Evolutionary conservation across 2,113 vertebrate genomes (phyloP).

Genomic region (Garra rufa): DNA sequence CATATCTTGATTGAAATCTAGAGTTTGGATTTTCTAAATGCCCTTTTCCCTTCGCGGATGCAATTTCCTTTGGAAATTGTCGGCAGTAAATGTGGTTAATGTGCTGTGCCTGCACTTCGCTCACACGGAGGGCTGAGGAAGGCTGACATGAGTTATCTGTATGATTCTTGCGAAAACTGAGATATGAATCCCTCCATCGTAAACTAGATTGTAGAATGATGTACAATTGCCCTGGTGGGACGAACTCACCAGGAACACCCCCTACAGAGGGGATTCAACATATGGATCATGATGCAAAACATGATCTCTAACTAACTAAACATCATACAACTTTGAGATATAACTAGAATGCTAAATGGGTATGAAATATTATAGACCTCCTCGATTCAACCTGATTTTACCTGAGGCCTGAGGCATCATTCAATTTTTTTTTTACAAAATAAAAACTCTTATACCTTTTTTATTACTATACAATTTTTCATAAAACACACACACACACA

Average conservation of each 20-base stretch:
- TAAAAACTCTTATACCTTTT: too few species aligned
- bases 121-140: constrained; percentile 65
- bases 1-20: constrained; percentile 66
- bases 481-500: too few species aligned
- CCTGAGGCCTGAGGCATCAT: neutral
- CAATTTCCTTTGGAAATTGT: constrained; percentile 73
- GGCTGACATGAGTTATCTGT: constrained; percentile 67
- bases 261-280: neutral
- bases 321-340: neutral
- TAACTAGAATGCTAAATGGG: neutral
- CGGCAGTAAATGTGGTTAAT: constrained; percentile 79
- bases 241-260: constrained; percentile 13
- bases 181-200: constrained; percentile 64
- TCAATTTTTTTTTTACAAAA: too few species aligned
- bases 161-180: constrained; percentile 67
- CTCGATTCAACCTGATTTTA: neutral
- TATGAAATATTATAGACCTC: neutral
- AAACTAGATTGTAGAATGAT: constrained; percentile 60
- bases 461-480: too few species aligned
- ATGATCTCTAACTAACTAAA: neutral
- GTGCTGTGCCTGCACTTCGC: constrained; percentile 69
- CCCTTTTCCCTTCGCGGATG: constrained; percentile 66
- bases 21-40: constrained; percentile 61
- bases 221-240: constrained; percentile 48
- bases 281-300: constrained; percentile 17